Evolutionary conservation across 2,888 invertebrate genomes (phyloP).

Genomic region (Harpagoxenus sublaevis): DNA sequence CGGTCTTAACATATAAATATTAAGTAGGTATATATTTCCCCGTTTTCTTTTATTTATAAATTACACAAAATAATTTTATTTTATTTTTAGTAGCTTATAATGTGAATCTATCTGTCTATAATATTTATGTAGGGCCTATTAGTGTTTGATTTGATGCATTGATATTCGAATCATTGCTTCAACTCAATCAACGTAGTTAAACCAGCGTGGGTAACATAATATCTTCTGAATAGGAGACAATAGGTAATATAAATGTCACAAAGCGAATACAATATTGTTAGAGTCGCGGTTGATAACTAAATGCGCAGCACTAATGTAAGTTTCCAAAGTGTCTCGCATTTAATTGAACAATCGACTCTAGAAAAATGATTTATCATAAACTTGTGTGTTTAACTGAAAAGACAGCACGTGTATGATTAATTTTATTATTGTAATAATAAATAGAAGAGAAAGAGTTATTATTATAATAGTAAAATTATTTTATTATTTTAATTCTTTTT

Average conservation of each 20-base stretch:
- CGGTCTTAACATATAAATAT: too few species aligned
- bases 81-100: background rate
- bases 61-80: background rate
- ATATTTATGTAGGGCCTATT: too few species aligned
- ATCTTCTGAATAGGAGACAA: background rate
- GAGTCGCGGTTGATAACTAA: background rate
- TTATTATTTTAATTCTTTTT: background rate
- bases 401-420: background rate
- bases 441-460: background rate
- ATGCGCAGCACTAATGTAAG: background rate
- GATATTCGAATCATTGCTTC: slow-evolving; percentile 17
- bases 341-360: background rate
- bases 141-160: background rate
- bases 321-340: background rate
- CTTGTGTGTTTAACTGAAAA: background rate
- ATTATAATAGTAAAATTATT: slow-evolving; percentile 12
- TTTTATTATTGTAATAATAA: background rate
- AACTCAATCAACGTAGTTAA: slow-evolving; percentile 18
- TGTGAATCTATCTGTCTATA: background rate
- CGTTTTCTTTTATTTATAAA: background rate
- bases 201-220: background rate
- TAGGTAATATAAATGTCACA: slow-evolving; percentile 7
- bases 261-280: background rate
- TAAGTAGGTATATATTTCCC: background rate
- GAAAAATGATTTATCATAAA: background rate